phyloP scores from a whole-genome alignment of 2,888 invertebrate genomes.

The Pandemis heparana region DNA sequence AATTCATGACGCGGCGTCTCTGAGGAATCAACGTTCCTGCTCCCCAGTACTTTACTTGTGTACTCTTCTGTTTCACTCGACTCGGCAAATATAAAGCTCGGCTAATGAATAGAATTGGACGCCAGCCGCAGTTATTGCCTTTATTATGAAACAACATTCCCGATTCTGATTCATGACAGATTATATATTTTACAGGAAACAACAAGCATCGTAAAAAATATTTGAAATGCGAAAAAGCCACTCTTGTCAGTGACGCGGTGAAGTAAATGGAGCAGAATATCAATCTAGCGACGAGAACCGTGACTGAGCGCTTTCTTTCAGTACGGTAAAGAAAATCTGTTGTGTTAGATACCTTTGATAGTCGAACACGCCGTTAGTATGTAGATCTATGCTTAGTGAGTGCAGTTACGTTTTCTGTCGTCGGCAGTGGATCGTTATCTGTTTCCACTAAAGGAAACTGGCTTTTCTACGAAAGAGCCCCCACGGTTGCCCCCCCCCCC shows the following conservation, averaged over 20 bases:
- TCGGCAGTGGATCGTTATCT: conserved; percentile 85
- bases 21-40: conserved; percentile 61
- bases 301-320: conserved; percentile 64
- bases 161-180: conserved; percentile 5
- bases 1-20: conserved; percentile 62
- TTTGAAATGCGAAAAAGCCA: conserved; percentile 43
- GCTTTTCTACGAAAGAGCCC: conserved; percentile 82
- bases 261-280: conserved; percentile 55
- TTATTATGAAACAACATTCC: conserved; percentile 36
- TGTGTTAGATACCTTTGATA: conserved; percentile 75
- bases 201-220: conserved; percentile 30
- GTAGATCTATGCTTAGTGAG: conserved; percentile 77
- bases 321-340: conserved; percentile 62
- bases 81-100: conserved; percentile 48
- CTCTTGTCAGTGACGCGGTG: conserved; percentile 47
- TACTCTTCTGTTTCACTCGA: conserved; percentile 54
- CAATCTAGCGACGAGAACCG: conserved; percentile 53
- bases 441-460: conserved; percentile 85
- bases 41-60: conserved; percentile 53
- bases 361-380: conserved; percentile 65
- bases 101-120: conserved; percentile 39
- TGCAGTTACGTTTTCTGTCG: conserved; percentile 84
- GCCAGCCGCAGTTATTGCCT: conserved; percentile 25
- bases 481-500: conserved; percentile 67
- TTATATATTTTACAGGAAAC: conserved; percentile 7